Conservation (phyloP, 2,888 invertebrate species). For the Caenorhabditis afra region DNA sequence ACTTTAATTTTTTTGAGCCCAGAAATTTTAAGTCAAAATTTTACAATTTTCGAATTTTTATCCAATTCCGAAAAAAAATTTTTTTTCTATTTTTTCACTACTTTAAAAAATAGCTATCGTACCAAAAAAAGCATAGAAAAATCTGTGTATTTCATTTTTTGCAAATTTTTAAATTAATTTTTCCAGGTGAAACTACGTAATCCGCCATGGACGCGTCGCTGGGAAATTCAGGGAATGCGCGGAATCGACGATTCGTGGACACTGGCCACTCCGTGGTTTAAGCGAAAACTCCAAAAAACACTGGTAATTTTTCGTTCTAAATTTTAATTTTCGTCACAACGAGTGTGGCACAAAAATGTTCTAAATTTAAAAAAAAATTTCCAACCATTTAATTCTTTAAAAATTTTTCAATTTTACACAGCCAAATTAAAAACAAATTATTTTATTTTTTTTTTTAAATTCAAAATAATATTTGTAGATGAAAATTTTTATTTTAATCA, state of each 20-base stretch:
- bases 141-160: too few relatives aligned
- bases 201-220: constrained; percentile 92
- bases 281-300: constrained; percentile 76
- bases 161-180: background rate
- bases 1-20: too few relatives aligned
- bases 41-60: background rate
- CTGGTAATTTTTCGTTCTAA: constrained; percentile 50
- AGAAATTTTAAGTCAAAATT: background rate
- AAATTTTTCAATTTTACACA: too few relatives aligned
- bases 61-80: background rate
- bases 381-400: too few relatives aligned
- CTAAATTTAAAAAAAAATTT: too few relatives aligned
- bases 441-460: too few relatives aligned
- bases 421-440: too few relatives aligned
- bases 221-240: constrained; percentile 82
- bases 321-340: too few relatives aligned
- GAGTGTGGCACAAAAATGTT: too few relatives aligned
- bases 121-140: background rate
- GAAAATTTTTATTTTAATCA: too few relatives aligned
- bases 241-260: constrained; percentile 79
- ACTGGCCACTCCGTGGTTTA: constrained; percentile 75
- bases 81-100: background rate
- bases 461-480: too few relatives aligned
- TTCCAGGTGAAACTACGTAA: constrained; percentile 83
- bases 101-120: background rate